Evolutionary conservation across 2,888 invertebrate genomes (phyloP).

Genomic region (Colostygia pectinataria): DNA sequence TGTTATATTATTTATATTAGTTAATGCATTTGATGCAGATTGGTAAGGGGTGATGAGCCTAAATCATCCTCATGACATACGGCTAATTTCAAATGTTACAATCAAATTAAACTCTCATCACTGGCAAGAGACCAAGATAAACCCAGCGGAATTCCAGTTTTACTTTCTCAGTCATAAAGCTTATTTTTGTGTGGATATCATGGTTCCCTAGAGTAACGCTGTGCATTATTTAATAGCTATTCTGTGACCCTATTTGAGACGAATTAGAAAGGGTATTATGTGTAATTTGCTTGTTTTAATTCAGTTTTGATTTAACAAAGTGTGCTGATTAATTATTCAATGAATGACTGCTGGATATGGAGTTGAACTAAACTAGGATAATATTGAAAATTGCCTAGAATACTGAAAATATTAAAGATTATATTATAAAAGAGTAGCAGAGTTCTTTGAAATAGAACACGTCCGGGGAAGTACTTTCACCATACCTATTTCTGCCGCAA

Average conservation of each 20-base stretch:
- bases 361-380: too few relatives aligned
- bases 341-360: conserved; percentile 32
- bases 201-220: conserved; percentile 47
- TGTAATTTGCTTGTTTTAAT: conserved; percentile 80
- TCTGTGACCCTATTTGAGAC: conserved; percentile 73
- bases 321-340: conserved; percentile 72
- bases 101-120: conserved; percentile 53
- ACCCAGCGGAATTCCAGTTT: conserved; percentile 17
- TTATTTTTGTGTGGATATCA: conserved; percentile 19
- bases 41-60: not conserved
- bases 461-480: too few relatives aligned
- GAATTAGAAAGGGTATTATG: conserved; percentile 69
- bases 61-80: conserved; percentile 28
- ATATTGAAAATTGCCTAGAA: too few relatives aligned
- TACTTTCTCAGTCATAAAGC: conserved; percentile 23
- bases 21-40: too few relatives aligned
- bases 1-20: too few relatives aligned
- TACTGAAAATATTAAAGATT: too few relatives aligned
- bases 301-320: conserved; percentile 78
- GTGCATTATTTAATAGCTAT: conserved; percentile 75
- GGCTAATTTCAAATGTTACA: conserved; percentile 54
- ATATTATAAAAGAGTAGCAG: too few relatives aligned
- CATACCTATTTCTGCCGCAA: too few relatives aligned
- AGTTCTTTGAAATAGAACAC: too few relatives aligned
- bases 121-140: conserved; percentile 59